Percentiles rank a stretch among this genome's conserved stretches.
Evolutionary conservation across 2,113 vertebrate species (phyloP).

Genomic region (Clarias batrachus): DNA sequence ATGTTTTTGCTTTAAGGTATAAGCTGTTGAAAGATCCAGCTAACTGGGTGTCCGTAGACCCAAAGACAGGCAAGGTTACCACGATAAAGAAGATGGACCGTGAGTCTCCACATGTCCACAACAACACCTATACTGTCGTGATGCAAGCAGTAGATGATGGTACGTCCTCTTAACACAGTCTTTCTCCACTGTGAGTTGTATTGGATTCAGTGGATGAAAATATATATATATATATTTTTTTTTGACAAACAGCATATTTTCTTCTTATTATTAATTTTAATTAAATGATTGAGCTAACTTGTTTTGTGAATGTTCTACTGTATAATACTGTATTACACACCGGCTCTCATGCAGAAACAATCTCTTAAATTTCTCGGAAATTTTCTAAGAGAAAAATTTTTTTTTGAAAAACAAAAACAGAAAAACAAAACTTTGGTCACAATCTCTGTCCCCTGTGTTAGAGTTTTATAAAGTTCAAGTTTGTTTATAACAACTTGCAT

Average conservation of each 20-base stretch:
- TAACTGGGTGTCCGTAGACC: slow-evolving; percentile 71
- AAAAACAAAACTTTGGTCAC: no score
- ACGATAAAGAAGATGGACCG: slow-evolving; percentile 69
- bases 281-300: not conserved
- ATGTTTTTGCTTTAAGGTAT: slow-evolving; percentile 61
- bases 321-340: not conserved
- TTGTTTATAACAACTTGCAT: no score
- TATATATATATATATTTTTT: no score
- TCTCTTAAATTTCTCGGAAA: no score
- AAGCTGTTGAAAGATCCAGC: slow-evolving; percentile 67
- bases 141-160: slow-evolving; percentile 72
- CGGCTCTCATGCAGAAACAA: no score
- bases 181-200: not conserved
- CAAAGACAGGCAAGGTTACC: slow-evolving; percentile 69
- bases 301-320: not conserved
- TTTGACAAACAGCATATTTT: not conserved
- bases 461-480: no score
- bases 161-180: slow-evolving; percentile 50
- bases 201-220: not conserved
- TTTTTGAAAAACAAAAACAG: no score
- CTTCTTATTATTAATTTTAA: not conserved
- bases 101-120: slow-evolving; percentile 71
- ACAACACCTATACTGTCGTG: slow-evolving; percentile 67
- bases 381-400: no score
- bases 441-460: no score